Evolutionary conservation across 2,797 vertebrate genomes (phyloP), one percentile per base, ranked within the genome.

Genomic region (Gorsachius magnificus): DNA sequence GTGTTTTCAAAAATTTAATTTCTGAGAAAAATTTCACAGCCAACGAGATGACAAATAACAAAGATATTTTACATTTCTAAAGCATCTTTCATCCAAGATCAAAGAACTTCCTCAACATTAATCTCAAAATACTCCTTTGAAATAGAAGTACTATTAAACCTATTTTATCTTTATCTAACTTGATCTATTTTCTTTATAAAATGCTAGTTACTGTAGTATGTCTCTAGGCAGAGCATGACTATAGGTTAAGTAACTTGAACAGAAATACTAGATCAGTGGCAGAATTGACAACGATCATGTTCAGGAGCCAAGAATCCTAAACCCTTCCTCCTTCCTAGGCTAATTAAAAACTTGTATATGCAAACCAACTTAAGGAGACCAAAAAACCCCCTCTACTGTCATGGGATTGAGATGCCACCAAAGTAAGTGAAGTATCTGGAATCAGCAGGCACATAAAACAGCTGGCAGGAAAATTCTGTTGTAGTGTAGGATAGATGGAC

Each of bases 21-120:
- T 93, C 87, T 88, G 48, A 90, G 92, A 68, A 93, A 93, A 94
- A 95, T 81, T 85, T 93, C 90, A 91, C 75, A 95, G 83, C 83
- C 78, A 77, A 38, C 6, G 38, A 89, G 38, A 95, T 82, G 95
- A 96, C 95, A 96, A 93, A 96, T 96, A 93, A 26, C 51, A 63
- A 91, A 75, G 87, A 94, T 82, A 93, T 70, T 97, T 97, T 96
- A 96, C 89, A 96, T 96, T 97, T 97, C 96, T 96, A 86, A 97
- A 90, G 84, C 91, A 96, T 91, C 94, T 97, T 96, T 97, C 96
- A 97, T 96, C 93, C 95, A 60, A 92, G 90, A 96, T 96, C 93
- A 96, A 96, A 96, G 79, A 96, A 69, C 54, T 46, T 79, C 43
- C 85, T 89, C 90, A 83, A 89, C 90, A 87, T 75, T 78, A 92